A percentile compares a stretch with the other conserved stretches of the same genome.
Conservation (phyloP, 2,113 vertebrate genomes). For the Lethenteron reissneri region DNA sequence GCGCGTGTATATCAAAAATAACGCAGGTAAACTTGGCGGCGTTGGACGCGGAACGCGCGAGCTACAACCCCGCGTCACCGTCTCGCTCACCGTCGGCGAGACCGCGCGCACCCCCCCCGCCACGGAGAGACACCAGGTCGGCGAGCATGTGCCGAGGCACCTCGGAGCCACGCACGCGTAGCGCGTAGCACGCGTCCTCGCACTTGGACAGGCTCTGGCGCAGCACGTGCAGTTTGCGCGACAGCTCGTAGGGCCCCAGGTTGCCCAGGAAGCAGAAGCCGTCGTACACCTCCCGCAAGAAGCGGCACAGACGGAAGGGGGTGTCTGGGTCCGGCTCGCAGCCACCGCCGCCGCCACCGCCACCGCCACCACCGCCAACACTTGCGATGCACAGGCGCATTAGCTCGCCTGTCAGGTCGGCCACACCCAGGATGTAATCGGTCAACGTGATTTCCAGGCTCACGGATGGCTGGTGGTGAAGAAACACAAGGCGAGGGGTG, state of each 20-base stretch:
- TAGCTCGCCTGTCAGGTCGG: slow-evolving; percentile 76
- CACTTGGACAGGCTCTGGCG: slow-evolving; percentile 81
- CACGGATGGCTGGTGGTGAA: too few species aligned
- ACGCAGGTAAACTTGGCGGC: too few species aligned
- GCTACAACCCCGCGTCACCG: too few species aligned
- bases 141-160: slow-evolving; percentile 92
- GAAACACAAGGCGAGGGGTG: too few species aligned
- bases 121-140: slow-evolving; percentile 49
- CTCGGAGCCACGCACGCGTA: slow-evolving; percentile 74
- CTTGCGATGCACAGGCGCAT: slow-evolving; percentile 94
- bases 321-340: slow-evolving; percentile 55
- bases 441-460: slow-evolving; percentile 27
- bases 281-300: slow-evolving; percentile 70
- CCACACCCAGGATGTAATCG: slow-evolving; percentile 81
- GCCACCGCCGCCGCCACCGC: too few species aligned
- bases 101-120: not conserved
- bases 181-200: slow-evolving; percentile 74
- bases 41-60: too few species aligned
- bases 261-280: slow-evolving; percentile 88
- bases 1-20: too few species aligned
- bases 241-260: slow-evolving; percentile 84
- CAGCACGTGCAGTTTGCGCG: slow-evolving; percentile 75
- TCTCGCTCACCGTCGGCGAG: too few species aligned
- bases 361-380: slow-evolving; percentile 33
- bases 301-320: slow-evolving; percentile 76